Percentiles rank a stretch among this genome's conserved stretches.
phyloP scores from a whole-genome alignment of 1,140 invertebrate species.

The Chironomus tepperi region DNA sequence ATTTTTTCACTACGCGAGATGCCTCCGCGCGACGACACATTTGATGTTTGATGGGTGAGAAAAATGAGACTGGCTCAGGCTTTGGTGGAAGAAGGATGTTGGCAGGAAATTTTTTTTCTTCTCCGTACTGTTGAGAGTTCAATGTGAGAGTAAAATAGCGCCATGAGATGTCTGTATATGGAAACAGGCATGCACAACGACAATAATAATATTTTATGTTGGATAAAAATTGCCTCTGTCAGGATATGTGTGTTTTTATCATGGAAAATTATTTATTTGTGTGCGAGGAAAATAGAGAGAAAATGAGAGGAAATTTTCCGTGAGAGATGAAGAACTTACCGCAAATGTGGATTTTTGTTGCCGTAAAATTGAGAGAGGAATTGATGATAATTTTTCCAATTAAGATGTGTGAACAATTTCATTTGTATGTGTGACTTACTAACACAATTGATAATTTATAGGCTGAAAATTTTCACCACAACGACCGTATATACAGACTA shows the following conservation, averaged over 20 bases:
- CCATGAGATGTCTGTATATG: no score
- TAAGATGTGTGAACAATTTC: no score
- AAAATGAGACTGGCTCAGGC: slow-evolving; percentile 17
- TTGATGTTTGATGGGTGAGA: slow-evolving; percentile 22
- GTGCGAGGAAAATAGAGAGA: not conserved
- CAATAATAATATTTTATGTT: not conserved
- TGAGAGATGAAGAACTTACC: no score
- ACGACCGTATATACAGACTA: no score
- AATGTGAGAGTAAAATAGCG: not conserved
- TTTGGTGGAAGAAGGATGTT: slow-evolving; percentile 1
- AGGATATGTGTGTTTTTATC: not conserved
- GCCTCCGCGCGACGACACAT: slow-evolving; percentile 13
- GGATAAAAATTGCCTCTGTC: not conserved
- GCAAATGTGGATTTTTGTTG: no score
- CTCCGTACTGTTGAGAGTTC: not conserved
- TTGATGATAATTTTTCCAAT: no score
- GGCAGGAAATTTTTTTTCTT: not conserved
- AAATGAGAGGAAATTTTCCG: no score
- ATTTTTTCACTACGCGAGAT: slow-evolving; percentile 15
- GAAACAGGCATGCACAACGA: not conserved
- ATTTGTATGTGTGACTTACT: no score
- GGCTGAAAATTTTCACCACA: no score
- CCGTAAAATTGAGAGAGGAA: no score
- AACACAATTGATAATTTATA: no score
- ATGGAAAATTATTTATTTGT: not conserved